Percentiles rank a stretch among this genome's conserved stretches.
Conservation (phyloP, 2,888 invertebrate genomes). For the Scaptomyza flava region DNA sequence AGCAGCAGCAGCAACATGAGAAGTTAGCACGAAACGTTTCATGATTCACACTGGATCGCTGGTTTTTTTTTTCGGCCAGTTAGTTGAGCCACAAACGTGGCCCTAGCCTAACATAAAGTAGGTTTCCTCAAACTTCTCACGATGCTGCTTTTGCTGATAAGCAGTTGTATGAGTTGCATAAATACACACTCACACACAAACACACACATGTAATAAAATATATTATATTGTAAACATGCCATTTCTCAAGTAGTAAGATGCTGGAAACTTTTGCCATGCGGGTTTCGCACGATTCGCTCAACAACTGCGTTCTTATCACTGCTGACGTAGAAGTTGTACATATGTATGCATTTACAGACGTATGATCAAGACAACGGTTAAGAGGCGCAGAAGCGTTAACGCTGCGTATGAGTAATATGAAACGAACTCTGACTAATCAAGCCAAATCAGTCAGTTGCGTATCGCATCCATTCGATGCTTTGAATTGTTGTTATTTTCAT, state of each 20-base stretch:
- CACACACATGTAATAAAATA: background rate
- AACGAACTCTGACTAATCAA: slow-evolving; percentile 28
- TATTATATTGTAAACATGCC: no score
- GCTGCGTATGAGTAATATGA: slow-evolving; percentile 60
- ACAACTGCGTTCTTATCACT: slow-evolving; percentile 12
- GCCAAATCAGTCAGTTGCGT: slow-evolving; percentile 32
- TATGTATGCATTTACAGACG: background rate
- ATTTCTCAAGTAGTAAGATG: background rate
- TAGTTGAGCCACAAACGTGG: slow-evolving; percentile 22
- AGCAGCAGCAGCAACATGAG: background rate
- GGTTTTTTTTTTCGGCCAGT: slow-evolving; percentile 19
- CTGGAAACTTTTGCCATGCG: slow-evolving; percentile 1
- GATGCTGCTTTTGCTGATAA: background rate
- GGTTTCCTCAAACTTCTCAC: background rate
- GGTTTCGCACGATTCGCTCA: background rate
- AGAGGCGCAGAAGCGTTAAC: slow-evolving; percentile 14
- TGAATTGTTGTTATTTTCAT: background rate
- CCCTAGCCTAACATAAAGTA: background rate
- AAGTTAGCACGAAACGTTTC: slow-evolving; percentile 8
- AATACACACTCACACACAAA: no score
- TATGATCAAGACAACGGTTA: slow-evolving; percentile 13
- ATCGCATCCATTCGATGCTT: background rate
- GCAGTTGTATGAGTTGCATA: background rate
- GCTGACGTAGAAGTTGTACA: slow-evolving; percentile 4
- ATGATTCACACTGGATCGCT: slow-evolving; percentile 39